Evolutionary conservation across 2,797 vertebrate species (phyloP), one percentile per base, ranked within the genome.

Genomic region (Neosilurus hyrtlii): DNA sequence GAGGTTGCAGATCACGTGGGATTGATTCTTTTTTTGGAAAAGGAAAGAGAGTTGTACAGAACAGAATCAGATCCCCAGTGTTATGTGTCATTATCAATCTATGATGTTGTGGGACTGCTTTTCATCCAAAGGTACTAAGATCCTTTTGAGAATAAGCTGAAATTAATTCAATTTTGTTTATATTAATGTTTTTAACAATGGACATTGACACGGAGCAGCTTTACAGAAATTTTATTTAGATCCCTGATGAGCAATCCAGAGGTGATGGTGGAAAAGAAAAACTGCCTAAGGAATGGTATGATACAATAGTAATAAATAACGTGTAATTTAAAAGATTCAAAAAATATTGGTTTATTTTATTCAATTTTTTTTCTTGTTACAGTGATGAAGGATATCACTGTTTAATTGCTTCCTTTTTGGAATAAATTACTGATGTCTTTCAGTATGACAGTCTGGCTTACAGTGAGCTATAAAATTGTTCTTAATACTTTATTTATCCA

Each of bases 101-200:
- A 22, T 14, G 56, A 56, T 59, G 26, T 57, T 80, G 63, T 54
- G 68, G 59, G 65, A 35, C 22, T 54, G 37, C 51, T 81, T 85
- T 83, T 83, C 68, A 30, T 20, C 24, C 35, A 63, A 78, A 49
- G 4, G n/a, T 3, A 11, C 20, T n/a, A 43, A 54, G n/a, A 79
- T 30, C 49, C 49, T 20, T 66, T 61, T 66, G 62, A 66, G 76
- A 22, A 66, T 54, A 20, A 51, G 52, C 26, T 79, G 15, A 79
- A 8, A 26, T 30, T 16, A 57, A 37, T 57, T 24, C 10, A 37
- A 9, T 76, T 43, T 49, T 37, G 4, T 63, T 63, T 49, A 24
- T 30, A 51, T 52, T 54, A 30, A 10, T 2, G 0, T 24, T 54
- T 66, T 54, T 52, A 66, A 66, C 77, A 66, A 79, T 35, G 49